These are phyloP conservation scores for Montifringilla adamsi DNA, from an alignment of 2,113 vertebrate species.

Conservation along the genomic window DNA sequence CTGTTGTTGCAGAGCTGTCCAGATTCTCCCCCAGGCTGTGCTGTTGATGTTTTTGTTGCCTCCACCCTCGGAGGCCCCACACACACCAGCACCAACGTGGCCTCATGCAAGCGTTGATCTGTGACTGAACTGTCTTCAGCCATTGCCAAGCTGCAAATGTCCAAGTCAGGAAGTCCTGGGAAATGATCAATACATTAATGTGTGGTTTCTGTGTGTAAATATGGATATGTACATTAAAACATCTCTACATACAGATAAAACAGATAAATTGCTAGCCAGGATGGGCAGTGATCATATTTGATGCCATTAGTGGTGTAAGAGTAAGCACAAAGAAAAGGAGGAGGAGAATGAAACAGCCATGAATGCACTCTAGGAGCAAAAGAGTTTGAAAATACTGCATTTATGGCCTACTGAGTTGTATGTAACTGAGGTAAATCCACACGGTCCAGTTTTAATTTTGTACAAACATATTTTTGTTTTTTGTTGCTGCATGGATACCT, in stretches of 20 bases:
- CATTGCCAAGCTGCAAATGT: fast-evolving
- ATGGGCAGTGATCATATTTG: neutral
- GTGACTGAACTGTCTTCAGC: neutral
- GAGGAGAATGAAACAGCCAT: neutral
- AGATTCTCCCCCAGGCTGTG: neutral
- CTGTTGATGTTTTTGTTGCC: neutral
- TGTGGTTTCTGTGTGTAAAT: neutral
- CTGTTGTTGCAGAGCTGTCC: neutral
- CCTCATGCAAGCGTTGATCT: neutral
- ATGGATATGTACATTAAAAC: neutral
- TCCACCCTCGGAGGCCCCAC: neutral
- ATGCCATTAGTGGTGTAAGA: neutral
- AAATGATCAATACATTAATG: neutral
- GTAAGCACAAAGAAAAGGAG: neutral
- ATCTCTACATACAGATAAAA: neutral
- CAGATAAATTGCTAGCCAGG: neutral
- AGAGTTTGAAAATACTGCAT: neutral
- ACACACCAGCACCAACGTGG: fast-evolving
- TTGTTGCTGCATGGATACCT: neutral
- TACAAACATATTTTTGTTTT: neutral
- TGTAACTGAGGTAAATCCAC: neutral
- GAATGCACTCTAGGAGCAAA: neutral
- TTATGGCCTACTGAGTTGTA: neutral
- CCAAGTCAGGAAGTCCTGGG: neutral
- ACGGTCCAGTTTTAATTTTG: neutral